These are phyloP conservation scores for Ispidina picta DNA, from an alignment of 2,797 vertebrate species.

Conservation along the genomic window DNA sequence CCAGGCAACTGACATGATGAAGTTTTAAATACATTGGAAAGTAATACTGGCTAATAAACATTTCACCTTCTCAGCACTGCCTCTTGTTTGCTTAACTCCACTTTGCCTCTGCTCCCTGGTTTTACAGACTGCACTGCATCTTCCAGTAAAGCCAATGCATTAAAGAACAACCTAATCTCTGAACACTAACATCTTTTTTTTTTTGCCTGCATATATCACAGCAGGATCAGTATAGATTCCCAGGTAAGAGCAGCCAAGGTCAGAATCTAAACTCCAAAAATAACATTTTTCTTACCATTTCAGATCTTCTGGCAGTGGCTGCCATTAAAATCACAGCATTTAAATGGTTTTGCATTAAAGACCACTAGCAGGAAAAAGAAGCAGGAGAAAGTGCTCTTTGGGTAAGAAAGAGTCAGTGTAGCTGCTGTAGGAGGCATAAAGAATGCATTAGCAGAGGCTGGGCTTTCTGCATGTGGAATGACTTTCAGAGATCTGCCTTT, in stretches of 20 bases:
- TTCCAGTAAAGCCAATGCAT: background rate
- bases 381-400: background rate
- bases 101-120: background rate
- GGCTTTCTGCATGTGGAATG: background rate
- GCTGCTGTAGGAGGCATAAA: background rate
- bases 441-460: background rate
- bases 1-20: constrained; percentile 75
- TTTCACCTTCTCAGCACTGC: constrained; percentile 21
- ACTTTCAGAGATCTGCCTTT: constrained; percentile 31
- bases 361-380: constrained; percentile 21
- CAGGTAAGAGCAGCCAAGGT: background rate
- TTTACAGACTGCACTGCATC: background rate
- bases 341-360: background rate
- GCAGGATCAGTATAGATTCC: background rate
- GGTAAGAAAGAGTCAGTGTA: background rate
- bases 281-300: background rate
- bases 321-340: background rate
- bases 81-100: background rate
- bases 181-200: background rate
- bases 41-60: constrained; percentile 18
- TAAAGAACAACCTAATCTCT: background rate
- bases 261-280: background rate
- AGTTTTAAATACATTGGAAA: constrained; percentile 47
- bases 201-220: background rate
- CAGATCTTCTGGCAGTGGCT: background rate